These are phyloP conservation scores for Tridacna gigas DNA, from an alignment of 2,888 invertebrate species.

Conservation along the genomic window DNA sequence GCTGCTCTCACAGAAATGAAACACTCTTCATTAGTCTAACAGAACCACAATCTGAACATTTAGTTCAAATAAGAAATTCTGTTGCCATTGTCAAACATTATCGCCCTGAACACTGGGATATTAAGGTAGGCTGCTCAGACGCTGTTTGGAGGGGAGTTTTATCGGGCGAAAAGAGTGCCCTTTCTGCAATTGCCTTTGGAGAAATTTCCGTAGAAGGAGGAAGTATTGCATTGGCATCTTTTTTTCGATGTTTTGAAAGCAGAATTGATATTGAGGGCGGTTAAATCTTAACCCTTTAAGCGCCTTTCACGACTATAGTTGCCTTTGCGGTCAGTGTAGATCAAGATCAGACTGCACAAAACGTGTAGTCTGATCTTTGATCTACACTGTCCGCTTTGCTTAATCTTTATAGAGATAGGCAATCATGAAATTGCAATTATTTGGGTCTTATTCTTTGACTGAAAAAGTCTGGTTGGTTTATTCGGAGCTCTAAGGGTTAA, in stretches of 20 bases:
- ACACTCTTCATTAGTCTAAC: slow-evolving; percentile 51
- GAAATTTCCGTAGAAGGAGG: slow-evolving; percentile 73
- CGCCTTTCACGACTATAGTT: no score
- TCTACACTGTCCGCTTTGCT: no score
- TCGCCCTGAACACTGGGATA: slow-evolving; percentile 48
- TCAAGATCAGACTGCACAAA: no score
- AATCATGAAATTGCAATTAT: no score
- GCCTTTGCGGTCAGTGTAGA: no score
- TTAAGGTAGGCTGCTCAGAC: slow-evolving; percentile 63
- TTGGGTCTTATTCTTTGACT: no score
- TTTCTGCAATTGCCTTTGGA: slow-evolving; percentile 64
- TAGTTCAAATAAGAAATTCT: slow-evolving; percentile 70
- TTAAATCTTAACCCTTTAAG: no score
- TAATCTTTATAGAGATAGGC: no score
- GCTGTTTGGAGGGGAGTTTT: slow-evolving; percentile 68
- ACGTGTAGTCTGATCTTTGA: no score
- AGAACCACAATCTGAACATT: slow-evolving; percentile 58
- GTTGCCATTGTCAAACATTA: slow-evolving; percentile 63
- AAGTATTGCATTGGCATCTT: slow-evolving; percentile 61
- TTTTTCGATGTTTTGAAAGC: slow-evolving; percentile 74
- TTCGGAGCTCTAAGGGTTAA: no score
- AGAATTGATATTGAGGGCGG: neutral
- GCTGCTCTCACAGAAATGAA: slow-evolving; percentile 54
- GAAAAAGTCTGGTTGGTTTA: no score
- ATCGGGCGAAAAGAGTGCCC: slow-evolving; percentile 45